These are phyloP conservation scores for Hucho hucho DNA, from an alignment of 2,113 vertebrate genomes.

Conservation along the genomic window DNA sequence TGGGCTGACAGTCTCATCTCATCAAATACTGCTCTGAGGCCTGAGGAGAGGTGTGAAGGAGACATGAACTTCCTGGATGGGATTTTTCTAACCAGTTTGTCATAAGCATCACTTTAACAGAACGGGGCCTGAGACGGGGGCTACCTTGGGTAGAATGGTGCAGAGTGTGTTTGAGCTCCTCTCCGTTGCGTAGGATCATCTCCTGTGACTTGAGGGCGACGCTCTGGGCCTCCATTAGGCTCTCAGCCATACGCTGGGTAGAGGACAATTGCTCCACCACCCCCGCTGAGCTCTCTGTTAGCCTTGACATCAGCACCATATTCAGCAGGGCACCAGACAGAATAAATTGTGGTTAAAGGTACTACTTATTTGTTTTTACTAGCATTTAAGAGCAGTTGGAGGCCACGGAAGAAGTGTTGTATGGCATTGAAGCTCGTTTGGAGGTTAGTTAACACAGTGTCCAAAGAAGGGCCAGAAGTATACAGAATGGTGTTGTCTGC, in stretches of 20 bases:
- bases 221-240: slow-evolving; percentile 70
- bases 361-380: too few species aligned
- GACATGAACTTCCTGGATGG: neutral
- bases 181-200: slow-evolving; percentile 74
- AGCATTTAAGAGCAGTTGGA: too few species aligned
- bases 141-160: slow-evolving; percentile 76
- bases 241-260: slow-evolving; percentile 71
- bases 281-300: slow-evolving; percentile 75
- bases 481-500: too few species aligned
- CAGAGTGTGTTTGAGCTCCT: slow-evolving; percentile 71
- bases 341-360: too few species aligned
- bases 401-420: too few species aligned
- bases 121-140: neutral
- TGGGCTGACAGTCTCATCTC: slow-evolving; percentile 71
- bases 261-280: slow-evolving; percentile 74
- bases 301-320: slow-evolving; percentile 45
- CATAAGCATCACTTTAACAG: too few species aligned
- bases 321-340: too few species aligned
- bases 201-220: slow-evolving; percentile 73
- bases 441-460: too few species aligned
- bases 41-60: slow-evolving; percentile 50
- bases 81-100: neutral
- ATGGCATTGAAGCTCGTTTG: too few species aligned
- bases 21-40: slow-evolving; percentile 67
- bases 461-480: too few species aligned